Evolutionary conservation across 2,888 invertebrate genomes (phyloP).

Genomic region (Opisthograptis luteolata): DNA sequence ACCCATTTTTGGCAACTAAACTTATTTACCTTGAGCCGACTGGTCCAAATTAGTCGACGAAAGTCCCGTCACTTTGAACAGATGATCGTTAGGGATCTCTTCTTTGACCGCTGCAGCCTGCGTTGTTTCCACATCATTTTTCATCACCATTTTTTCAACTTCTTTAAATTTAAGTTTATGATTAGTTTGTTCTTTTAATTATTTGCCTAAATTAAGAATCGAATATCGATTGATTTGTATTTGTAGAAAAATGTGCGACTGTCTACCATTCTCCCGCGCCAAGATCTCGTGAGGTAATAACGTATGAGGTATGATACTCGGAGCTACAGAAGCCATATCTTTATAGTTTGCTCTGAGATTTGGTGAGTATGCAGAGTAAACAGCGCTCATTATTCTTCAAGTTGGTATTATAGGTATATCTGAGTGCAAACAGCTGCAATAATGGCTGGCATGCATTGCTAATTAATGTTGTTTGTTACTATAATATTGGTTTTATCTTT

Average conservation of each 20-base stretch:
- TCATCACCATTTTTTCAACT: conserved; percentile 48
- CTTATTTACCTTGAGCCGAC: conserved; percentile 64
- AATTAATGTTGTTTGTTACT: too few relatives aligned
- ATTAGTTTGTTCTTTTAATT: background rate
- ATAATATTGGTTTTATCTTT: too few relatives aligned
- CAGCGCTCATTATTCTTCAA: conserved; percentile 54
- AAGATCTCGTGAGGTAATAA: conserved; percentile 26
- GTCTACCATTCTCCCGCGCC: conserved; percentile 31
- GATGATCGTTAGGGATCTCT: conserved; percentile 72
- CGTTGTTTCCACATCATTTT: conserved; percentile 53
- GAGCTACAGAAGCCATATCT: conserved; percentile 41
- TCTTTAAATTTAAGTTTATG: conserved; percentile 3
- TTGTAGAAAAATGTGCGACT: conserved; percentile 7
- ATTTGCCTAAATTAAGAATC: conserved; percentile 3
- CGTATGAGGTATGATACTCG: conserved; percentile 22
- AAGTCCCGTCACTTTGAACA: conserved; percentile 73
- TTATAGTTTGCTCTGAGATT: conserved; percentile 55
- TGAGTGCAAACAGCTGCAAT: conserved; percentile 40
- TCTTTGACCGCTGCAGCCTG: conserved; percentile 46
- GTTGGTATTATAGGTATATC: conserved; percentile 36
- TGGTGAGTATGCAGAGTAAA: conserved; percentile 44
- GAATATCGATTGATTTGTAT: conserved; percentile 18
- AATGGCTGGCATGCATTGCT: background rate
- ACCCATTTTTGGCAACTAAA: too few relatives aligned
- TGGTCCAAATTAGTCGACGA: conserved; percentile 73